Conservation (phyloP, 2,113 vertebrate genomes). For the Mobula hypostoma region DNA sequence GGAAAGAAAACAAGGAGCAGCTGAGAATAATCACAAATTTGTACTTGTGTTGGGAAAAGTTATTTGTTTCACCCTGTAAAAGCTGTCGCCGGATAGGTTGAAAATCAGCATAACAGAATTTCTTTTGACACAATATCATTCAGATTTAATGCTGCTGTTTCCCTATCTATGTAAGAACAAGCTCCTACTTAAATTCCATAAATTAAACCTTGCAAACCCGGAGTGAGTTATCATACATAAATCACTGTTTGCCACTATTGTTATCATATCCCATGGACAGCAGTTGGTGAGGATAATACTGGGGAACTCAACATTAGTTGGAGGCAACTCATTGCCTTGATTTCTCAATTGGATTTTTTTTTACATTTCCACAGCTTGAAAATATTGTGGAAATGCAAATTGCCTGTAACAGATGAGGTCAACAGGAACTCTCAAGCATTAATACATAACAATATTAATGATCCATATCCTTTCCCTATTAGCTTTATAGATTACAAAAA, state of each 20-base stretch:
- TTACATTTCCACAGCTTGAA: not conserved
- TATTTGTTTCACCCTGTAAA: constrained; percentile 9
- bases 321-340: not conserved
- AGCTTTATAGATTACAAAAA: not conserved
- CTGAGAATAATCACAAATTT: constrained; percentile 17
- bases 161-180: not conserved
- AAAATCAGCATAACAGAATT: not conserved
- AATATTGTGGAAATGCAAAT: not conserved
- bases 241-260: not conserved
- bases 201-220: not conserved
- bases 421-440: no score
- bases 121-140: not conserved
- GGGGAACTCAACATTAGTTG: not conserved
- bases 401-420: no score
- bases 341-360: not conserved
- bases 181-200: not conserved
- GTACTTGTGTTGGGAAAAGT: constrained; percentile 34
- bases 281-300: not conserved
- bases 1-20: not conserved
- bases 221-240: not conserved
- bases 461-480: not conserved
- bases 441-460: not conserved
- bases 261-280: not conserved
- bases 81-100: not conserved
- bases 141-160: constrained; percentile 8